Conservation (phyloP, 2,113 vertebrate species). For the Heteronetta atricapilla region DNA sequence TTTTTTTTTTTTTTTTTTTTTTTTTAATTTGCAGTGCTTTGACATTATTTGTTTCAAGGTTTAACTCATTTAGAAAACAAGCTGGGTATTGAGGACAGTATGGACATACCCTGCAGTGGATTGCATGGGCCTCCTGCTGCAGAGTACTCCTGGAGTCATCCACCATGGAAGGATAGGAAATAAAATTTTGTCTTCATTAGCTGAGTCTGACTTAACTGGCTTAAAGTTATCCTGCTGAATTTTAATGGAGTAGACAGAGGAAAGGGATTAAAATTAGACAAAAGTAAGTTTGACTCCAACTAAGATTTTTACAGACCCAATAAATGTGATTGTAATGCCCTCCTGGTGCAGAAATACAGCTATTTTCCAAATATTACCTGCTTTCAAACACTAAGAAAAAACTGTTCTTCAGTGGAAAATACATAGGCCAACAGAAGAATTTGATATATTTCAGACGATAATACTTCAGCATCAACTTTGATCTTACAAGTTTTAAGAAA, state of each 20-base stretch:
- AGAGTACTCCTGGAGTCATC: neutral
- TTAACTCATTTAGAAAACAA: neutral
- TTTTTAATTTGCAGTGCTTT: neutral
- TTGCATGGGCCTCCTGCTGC: neutral
- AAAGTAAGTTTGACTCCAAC: neutral
- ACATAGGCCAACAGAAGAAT: neutral
- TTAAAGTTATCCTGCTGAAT: neutral
- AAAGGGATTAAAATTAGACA: neutral
- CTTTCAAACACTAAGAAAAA: neutral
- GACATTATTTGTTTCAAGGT: neutral
- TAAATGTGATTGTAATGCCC: neutral
- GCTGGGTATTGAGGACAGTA: neutral
- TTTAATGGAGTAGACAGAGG: neutral
- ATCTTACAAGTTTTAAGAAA: neutral
- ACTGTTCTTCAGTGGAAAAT: neutral
- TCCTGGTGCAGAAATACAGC: fast-evolving
- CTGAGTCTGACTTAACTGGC: neutral
- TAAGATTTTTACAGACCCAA: neutral
- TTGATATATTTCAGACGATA: neutral
- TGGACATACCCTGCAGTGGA: neutral
- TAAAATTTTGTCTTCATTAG: neutral
- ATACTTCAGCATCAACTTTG: neutral
- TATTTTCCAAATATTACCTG: neutral
- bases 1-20: no score
- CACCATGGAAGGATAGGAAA: neutral